Evolutionary conservation across 2,113 vertebrate genomes (phyloP).

Genomic region (Tamias sibiricus): DNA sequence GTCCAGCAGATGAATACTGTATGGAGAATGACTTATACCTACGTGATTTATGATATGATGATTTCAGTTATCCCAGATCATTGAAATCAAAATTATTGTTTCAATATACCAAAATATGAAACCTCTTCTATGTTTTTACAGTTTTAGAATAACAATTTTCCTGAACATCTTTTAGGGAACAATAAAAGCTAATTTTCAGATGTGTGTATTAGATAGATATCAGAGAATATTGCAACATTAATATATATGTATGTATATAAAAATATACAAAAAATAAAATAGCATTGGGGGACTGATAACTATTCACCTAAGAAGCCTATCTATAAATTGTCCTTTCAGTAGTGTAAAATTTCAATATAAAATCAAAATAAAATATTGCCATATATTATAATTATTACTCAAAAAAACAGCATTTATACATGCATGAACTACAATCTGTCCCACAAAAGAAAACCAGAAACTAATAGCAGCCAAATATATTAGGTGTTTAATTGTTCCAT

Average conservation of each 20-base stretch:
- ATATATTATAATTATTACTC: neutral
- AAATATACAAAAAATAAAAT: constrained; percentile 10
- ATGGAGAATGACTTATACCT: constrained; percentile 54
- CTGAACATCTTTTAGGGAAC: neutral
- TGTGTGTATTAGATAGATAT: neutral
- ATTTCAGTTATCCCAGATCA: too few species aligned
- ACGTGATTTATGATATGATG: too few species aligned
- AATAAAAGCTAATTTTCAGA: neutral
- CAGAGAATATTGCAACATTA: neutral
- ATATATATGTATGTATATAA: neutral
- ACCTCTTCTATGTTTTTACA: neutral
- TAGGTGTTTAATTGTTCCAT: neutral
- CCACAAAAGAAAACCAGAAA: neutral
- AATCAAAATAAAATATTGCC: neutral
- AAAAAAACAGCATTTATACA: neutral
- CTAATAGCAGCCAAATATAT: neutral
- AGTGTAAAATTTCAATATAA: neutral
- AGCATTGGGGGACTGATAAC: neutral
- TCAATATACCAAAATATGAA: too few species aligned
- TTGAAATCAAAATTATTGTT: too few species aligned
- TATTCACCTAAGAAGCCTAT: neutral
- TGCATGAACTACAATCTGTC: neutral
- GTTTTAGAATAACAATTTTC: neutral
- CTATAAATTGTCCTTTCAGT: neutral
- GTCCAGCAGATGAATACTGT: neutral